A percentile compares a stretch with the other conserved stretches of the same genome.
These are phyloP conservation scores for Drosophila putrida DNA, from an alignment of 2,888 invertebrate genomes.

Conservation along the genomic window DNA sequence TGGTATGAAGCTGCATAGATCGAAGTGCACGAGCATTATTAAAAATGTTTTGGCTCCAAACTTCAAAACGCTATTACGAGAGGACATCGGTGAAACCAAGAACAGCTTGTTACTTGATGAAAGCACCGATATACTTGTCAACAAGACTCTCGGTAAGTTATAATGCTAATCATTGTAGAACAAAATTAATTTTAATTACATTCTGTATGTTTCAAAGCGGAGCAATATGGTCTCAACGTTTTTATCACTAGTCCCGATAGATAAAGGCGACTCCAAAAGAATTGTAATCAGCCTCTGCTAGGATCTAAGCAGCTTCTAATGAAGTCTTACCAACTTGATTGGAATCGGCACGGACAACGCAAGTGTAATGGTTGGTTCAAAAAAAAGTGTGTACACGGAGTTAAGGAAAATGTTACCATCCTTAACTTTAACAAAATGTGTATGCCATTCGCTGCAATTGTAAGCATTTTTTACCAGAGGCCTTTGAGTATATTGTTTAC, in stretches of 20 bases:
- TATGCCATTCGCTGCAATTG: background rate
- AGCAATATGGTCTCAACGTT: background rate
- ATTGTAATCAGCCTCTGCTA: background rate
- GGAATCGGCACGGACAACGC: conserved; percentile 1
- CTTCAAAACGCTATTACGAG: too few relatives aligned
- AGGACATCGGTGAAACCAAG: too few relatives aligned
- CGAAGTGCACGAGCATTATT: too few relatives aligned
- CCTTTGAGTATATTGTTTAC: background rate
- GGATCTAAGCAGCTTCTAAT: background rate
- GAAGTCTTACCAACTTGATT: background rate
- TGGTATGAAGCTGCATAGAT: too few relatives aligned
- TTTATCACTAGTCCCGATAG: background rate
- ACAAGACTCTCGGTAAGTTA: background rate
- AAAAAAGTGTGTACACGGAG: background rate
- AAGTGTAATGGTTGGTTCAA: background rate
- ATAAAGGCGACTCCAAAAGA: background rate
- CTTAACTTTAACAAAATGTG: background rate
- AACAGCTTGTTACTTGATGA: too few relatives aligned
- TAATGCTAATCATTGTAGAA: background rate
- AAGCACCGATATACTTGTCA: background rate
- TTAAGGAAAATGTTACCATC: background rate
- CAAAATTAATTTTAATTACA: background rate
- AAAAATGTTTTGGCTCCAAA: too few relatives aligned
- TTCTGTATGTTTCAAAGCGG: background rate
- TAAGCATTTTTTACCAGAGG: background rate